phyloP scores from a whole-genome alignment of 2,888 invertebrate species.

The Dermolepida albohirtum region DNA sequence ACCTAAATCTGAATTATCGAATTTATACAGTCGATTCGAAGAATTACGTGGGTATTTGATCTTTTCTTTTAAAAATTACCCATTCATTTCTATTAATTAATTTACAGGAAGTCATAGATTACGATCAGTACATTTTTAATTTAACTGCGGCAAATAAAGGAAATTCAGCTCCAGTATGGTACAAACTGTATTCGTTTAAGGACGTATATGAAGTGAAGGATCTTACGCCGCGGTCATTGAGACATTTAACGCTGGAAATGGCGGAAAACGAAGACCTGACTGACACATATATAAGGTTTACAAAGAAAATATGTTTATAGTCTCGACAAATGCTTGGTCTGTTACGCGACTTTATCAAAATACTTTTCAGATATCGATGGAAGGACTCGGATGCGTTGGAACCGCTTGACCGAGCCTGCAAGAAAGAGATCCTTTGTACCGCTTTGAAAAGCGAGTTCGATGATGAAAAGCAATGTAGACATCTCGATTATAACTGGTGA shows the following conservation, averaged over 20 bases:
- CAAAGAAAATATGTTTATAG: neutral
- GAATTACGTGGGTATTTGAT: too few species aligned
- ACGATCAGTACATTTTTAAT: slow-evolving; percentile 78
- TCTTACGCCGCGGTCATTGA: slow-evolving; percentile 73
- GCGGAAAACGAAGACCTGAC: slow-evolving; percentile 50
- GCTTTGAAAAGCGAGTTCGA: slow-evolving; percentile 16
- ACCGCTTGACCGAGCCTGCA: slow-evolving; percentile 3
- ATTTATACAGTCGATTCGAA: too few species aligned
- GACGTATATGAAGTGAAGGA: slow-evolving; percentile 73
- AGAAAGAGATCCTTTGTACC: slow-evolving; percentile 19
- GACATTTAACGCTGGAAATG: slow-evolving; percentile 72
- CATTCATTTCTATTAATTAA: too few species aligned
- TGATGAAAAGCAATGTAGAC: slow-evolving; percentile 20
- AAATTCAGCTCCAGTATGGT: slow-evolving; percentile 73
- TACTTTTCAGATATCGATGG: too few species aligned
- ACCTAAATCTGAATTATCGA: too few species aligned
- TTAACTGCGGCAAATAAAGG: slow-evolving; percentile 76
- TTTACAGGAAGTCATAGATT: too few species aligned
- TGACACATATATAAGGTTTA: slow-evolving; percentile 19
- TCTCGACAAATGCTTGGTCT: neutral
- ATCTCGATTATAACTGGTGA: too few species aligned
- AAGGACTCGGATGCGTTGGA: neutral
- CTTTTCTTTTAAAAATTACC: too few species aligned
- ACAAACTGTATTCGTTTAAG: slow-evolving; percentile 77
- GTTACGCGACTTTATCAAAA: too few species aligned